Evolutionary conservation across 2,888 invertebrate genomes (phyloP).

Genomic region (Lycia hirtaria): DNA sequence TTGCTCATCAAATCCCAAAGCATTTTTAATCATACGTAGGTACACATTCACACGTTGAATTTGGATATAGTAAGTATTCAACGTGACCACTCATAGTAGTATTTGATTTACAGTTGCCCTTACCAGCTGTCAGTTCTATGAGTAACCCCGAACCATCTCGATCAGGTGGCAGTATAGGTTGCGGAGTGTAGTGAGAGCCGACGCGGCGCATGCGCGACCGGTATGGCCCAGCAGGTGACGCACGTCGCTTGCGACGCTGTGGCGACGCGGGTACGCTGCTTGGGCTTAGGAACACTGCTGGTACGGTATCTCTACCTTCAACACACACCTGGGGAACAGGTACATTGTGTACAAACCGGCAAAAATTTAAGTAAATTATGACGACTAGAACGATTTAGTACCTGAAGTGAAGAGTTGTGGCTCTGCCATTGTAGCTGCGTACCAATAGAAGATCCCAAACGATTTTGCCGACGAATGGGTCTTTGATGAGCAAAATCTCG

Average conservation of each 20-base stretch:
- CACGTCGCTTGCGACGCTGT: conserved; percentile 87
- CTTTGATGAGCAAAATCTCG: conserved; percentile 88
- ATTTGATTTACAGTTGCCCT: too few relatives aligned
- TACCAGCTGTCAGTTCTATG: conserved; percentile 79
- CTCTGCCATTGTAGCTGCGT: conserved; percentile 72
- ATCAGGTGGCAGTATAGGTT: conserved; percentile 97
- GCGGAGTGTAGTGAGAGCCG: conserved; percentile 92
- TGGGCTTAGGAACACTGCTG: conserved; percentile 92
- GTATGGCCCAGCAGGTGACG: conserved; percentile 86
- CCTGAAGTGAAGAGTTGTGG: conserved; percentile 72
- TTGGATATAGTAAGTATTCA: too few relatives aligned
- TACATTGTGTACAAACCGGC: not conserved
- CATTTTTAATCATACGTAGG: too few relatives aligned
- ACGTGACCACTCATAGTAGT: too few relatives aligned
- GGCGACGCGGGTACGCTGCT: conserved; percentile 89
- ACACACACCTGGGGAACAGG: conserved; percentile 69
- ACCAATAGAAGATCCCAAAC: conserved; percentile 56
- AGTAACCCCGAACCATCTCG: conserved; percentile 95
- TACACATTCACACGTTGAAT: too few relatives aligned
- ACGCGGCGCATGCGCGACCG: conserved; percentile 80
- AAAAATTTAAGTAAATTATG: not conserved
- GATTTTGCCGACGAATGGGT: conserved; percentile 65
- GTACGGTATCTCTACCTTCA: conserved; percentile 88
- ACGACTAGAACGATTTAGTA: conserved; percentile 42
- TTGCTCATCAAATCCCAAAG: too few relatives aligned